Conservation (phyloP, 2,113 vertebrate species). For the Ceyx melanurus region DNA sequence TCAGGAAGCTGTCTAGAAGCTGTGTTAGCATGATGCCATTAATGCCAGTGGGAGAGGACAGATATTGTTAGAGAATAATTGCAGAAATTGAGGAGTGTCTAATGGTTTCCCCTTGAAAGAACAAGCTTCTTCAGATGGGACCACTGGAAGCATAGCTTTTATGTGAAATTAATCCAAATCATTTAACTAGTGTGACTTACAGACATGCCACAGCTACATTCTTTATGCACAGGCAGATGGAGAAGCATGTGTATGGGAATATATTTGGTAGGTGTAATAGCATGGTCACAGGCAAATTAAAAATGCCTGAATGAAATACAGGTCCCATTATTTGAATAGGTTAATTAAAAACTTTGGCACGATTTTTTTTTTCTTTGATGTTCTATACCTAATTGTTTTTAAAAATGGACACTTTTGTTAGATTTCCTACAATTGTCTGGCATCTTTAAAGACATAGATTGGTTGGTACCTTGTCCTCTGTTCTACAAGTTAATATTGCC, state of each 20-base stretch:
- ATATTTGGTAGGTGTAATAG: neutral
- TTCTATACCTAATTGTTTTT: conserved; percentile 14
- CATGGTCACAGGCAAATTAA: neutral
- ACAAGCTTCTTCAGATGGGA: neutral
- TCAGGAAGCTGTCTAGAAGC: neutral
- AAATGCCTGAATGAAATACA: neutral
- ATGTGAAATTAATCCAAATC: neutral
- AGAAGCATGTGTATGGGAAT: neutral
- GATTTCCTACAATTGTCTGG: conserved; percentile 57
- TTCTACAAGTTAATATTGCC: neutral
- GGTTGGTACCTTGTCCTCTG: neutral
- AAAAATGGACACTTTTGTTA: conserved; percentile 22
- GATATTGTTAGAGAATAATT: neutral
- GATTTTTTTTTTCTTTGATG: conserved; percentile 15
- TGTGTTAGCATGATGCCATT: neutral
- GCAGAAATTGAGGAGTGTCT: neutral
- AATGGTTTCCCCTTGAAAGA: neutral
- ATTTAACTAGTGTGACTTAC: neutral
- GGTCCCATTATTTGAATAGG: neutral
- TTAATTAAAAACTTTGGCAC: conserved; percentile 44
- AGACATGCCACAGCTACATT: neutral
- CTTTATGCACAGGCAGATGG: neutral
- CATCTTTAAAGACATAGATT: neutral
- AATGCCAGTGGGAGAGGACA: neutral
- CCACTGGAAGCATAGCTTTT: neutral